Evolutionary conservation across 1,140 invertebrate species (phyloP), one percentile per base, ranked within the genome.

Genomic region (Chrysopa pallens): DNA sequence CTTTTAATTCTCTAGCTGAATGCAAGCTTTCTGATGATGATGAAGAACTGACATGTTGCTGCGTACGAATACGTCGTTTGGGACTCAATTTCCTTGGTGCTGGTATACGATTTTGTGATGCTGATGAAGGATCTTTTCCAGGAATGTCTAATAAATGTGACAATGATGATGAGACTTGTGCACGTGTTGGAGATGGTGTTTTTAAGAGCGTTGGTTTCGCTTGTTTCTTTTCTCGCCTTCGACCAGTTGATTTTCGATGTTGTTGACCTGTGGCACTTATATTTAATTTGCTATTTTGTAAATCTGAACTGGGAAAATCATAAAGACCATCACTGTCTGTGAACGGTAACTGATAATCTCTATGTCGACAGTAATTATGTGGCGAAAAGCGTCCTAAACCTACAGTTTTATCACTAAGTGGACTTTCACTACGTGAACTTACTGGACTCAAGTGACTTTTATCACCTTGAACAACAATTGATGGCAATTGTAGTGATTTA

Each of bases 281-380:
- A 38, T 59, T 57, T 9, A 62, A 55, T 54, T 65, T 70, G 47
- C 55, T 62, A 44, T 47, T 61, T 23, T 52, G 57, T 8, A 58
- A 60, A 55, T 81, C 80, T 1, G 78, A 78, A 56, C 78, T 81
- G 6, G 76, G 76, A 57, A 77, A 80, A 56, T 84, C 79, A 56
- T 82, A 82, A 5, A 84, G 55, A 2, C 78, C 78, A 56, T 82
- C 80, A 0, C 78, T 81, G 57, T 82, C 79, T 3, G 78, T 81
- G 48, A 79, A 75, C 6, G 75, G 76, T 14, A 78, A 51, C 40
- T 73, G 64, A 23, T 23, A 23, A 44, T 67, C 63, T 48, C 65
- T 67, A 38, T 67, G 59, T 35, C 68, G 63, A 8, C 48, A 50
- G 53, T 78, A 80, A 50, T 79, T 79, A 51, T 75, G 70, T 3